These are phyloP conservation scores for Ophion ellenae DNA, from an alignment of 2,888 invertebrate genomes.

Conservation along the genomic window DNA sequence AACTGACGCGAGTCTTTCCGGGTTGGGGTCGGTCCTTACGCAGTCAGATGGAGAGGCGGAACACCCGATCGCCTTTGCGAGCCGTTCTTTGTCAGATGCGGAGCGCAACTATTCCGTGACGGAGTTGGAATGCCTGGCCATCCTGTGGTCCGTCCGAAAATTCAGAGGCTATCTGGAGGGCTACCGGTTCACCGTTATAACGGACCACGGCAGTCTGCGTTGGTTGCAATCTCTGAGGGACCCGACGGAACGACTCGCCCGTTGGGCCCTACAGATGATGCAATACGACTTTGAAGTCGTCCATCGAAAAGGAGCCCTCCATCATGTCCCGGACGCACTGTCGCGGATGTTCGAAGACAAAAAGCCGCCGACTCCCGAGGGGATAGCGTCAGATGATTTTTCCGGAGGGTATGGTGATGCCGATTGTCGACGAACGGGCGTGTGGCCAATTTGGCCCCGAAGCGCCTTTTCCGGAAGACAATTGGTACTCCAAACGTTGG, in stretches of 20 bases:
- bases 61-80: constrained; percentile 63
- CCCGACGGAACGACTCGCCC: constrained; percentile 58
- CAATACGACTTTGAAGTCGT: constrained; percentile 47
- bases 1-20: constrained; percentile 66
- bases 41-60: constrained; percentile 53
- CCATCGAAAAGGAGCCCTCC: constrained; percentile 15
- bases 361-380: neutral
- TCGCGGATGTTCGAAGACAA: constrained; percentile 61
- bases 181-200: constrained; percentile 64
- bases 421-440: neutral
- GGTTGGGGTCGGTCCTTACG: constrained; percentile 54
- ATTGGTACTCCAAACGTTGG: constrained; percentile 53
- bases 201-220: constrained; percentile 68
- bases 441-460: neutral
- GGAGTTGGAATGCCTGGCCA: constrained; percentile 70
- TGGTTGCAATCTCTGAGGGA: constrained; percentile 70
- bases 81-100: constrained; percentile 41
- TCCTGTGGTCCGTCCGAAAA: constrained; percentile 62
- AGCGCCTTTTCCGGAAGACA: constrained; percentile 54
- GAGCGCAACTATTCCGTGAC: constrained; percentile 65
- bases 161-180: too few species aligned
- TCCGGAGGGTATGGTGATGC: neutral
- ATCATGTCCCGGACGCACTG: constrained; percentile 56
- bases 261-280: constrained; percentile 59
- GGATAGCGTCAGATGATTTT: neutral